A percentile compares a stretch with the other conserved stretches of the same genome.
Evolutionary conservation across 2,888 invertebrate genomes (phyloP).

Genomic region (Mesopsocus fuscifrons): DNA sequence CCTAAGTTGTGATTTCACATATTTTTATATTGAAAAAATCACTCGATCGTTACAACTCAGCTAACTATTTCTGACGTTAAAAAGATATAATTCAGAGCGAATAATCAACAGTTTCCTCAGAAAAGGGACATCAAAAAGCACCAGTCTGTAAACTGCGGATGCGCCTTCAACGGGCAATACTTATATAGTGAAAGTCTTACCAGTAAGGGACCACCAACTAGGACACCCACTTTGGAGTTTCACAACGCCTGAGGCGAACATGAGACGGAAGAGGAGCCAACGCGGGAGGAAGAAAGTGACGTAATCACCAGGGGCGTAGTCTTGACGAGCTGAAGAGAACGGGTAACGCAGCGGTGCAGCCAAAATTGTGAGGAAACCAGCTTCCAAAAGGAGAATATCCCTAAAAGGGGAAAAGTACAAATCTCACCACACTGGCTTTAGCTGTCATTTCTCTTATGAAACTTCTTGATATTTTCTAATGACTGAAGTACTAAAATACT

Average conservation of each 20-base stretch:
- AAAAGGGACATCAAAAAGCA: no score
- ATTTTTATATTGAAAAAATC: no score
- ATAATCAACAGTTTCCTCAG: no score
- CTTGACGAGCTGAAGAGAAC: constrained; percentile 22
- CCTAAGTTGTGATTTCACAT: no score
- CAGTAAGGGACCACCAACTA: constrained; percentile 58
- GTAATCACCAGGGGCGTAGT: constrained; percentile 28
- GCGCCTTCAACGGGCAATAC: neutral
- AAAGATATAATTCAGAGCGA: no score
- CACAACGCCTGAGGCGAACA: constrained; percentile 50
- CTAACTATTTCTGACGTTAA: no score
- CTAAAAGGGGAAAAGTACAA: constrained; percentile 27
- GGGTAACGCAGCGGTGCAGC: constrained; percentile 38
- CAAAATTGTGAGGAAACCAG: constrained; percentile 46
- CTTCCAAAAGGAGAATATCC: constrained; percentile 54
- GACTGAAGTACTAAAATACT: no score
- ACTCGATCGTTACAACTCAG: no score
- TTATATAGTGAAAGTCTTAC: no score
- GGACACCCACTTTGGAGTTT: constrained; percentile 52
- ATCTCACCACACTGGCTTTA: no score
- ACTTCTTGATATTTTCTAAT: no score
- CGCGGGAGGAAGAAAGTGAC: constrained; percentile 46
- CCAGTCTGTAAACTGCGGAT: constrained; percentile 9
- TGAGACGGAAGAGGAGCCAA: constrained; percentile 52
- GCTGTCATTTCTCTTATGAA: no score